These are phyloP conservation scores for Aplochiton taeniatus DNA, from an alignment of 2,797 vertebrate species.

Conservation along the genomic window DNA sequence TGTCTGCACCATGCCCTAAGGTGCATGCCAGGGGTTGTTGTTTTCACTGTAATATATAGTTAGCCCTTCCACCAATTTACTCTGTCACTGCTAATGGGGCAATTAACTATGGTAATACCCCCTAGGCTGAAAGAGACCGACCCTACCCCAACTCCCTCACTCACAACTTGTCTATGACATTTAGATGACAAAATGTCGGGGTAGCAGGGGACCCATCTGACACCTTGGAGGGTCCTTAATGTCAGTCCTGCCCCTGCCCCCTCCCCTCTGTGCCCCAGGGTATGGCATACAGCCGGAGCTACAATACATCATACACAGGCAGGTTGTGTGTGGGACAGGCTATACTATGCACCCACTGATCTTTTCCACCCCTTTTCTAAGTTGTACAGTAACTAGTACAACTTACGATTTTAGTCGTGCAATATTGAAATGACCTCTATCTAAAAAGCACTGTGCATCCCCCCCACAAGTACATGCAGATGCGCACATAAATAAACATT, in stretches of 20 bases:
- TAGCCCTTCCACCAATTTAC: conserved; percentile 75
- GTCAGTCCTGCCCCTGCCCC: conserved; percentile 61
- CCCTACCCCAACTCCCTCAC: conserved; percentile 46
- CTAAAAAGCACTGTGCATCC: too few species aligned
- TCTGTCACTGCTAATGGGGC: conserved; percentile 74
- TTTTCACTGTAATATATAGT: conserved; percentile 74
- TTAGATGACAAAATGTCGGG: conserved; percentile 73
- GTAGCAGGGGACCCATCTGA: conserved; percentile 70
- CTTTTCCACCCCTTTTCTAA: background rate
- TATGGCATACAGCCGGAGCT: conserved; percentile 53
- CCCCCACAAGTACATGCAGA: too few species aligned
- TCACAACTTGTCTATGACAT: conserved; percentile 75
- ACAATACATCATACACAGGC: conserved; percentile 63
- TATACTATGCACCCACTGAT: background rate
- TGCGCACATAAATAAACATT: too few species aligned
- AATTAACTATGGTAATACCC: conserved; percentile 70
- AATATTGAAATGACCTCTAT: too few species aligned
- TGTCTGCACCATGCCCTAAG: conserved; percentile 55
- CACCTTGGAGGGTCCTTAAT: conserved; percentile 72
- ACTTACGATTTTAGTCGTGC: too few species aligned
- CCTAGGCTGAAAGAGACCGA: conserved; percentile 56
- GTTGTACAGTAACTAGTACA: too few species aligned
- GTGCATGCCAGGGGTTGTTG: conserved; percentile 72
- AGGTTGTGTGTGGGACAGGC: background rate
- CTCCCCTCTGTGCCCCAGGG: conserved; percentile 60